Base-by-base conservation (phyloP, 64 coral and sea anemone species). In the Stichodactyla mertensii region DNA sequence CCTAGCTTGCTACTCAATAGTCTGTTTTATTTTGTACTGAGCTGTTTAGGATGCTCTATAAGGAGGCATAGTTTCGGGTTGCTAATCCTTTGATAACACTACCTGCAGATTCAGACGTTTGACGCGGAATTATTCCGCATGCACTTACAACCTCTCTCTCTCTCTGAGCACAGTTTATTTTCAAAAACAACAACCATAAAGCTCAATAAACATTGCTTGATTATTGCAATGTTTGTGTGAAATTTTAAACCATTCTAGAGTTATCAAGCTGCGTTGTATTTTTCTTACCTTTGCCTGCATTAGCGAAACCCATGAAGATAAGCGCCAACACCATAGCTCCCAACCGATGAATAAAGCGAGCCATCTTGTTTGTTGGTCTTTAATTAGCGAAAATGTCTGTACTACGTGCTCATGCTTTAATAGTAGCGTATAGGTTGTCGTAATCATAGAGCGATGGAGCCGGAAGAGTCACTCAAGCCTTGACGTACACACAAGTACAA, bases 361-460 rank as follows among this genome's bases (percentile, higher is more conserved):
- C 52, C 78, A 81, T 81, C 13, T 81, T 81, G 16, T 19, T 81
- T 52, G 78, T 20, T 23, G 78, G 16, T 53, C 51, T 81, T 19
- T 81, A 81, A 18, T 55, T 5, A 80, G 78, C 5, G 4, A 16
- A 20, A 31, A 71, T 22, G 18, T 27, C 10, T 19, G 18, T 54
- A 14, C 51, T 81, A 53, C 51, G 69, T 74, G 69, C 69, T 31
- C 69, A 74, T 74, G 24, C 8, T 23, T 31, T 23, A 26, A 5
- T 74, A 31, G 62, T 31, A 74, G 69, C 24, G 24, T 74, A 74
- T 52, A 81, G 78, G 51, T 81, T 52, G 78, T 55, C 53, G 77
- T 81, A 81, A 54, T 81, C 78, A 54, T 15, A 18, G 78, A 53
- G 16, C 69, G 69, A 81, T 55, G 78, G 54, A 28, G 36, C 77